Percentiles rank a stretch among this genome's conserved stretches.
Conservation (phyloP, 2,113 vertebrate genomes). For the Axis porcinus region DNA sequence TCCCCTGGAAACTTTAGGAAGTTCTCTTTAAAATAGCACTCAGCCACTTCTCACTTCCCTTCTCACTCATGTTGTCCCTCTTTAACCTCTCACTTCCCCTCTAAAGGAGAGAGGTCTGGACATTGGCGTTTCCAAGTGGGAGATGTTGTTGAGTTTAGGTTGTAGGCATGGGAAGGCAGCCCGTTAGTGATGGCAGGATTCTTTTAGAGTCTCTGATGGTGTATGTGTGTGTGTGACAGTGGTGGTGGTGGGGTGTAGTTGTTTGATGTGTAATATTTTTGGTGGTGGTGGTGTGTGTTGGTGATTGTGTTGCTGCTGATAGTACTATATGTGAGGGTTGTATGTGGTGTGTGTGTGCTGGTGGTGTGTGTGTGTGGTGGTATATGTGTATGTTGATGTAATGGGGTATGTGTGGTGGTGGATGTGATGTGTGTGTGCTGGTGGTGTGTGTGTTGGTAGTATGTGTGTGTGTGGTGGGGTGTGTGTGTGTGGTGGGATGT, state of each 20-base stretch:
- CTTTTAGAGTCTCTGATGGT: accelerated
- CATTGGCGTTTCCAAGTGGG: neutral
- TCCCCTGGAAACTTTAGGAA: neutral
- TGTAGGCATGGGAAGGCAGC: neutral
- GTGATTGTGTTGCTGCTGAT: neutral
- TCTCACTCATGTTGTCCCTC: accelerated
- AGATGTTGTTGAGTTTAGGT: neutral
- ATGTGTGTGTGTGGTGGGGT: neutral
- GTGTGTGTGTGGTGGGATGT: neutral
- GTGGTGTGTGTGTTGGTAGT: neutral
- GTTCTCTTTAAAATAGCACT: neutral
- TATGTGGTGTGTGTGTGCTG: neutral
- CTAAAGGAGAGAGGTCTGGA: neutral
- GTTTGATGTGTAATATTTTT: neutral
- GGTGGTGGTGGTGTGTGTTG: neutral
- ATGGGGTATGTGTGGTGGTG: neutral
- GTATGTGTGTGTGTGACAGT: neutral
- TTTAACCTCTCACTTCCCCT: neutral
- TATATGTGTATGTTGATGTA: neutral
- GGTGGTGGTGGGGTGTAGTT: neutral
- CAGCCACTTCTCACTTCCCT: neutral
- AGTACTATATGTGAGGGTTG: neutral
- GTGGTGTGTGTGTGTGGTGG: neutral
- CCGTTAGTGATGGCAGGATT: neutral
- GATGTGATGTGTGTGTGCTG: neutral